Percentiles rank a stretch among this genome's conserved stretches.
phyloP scores from a whole-genome alignment of 1,140 invertebrate genomes.

The Anadara kagoshimensis region DNA sequence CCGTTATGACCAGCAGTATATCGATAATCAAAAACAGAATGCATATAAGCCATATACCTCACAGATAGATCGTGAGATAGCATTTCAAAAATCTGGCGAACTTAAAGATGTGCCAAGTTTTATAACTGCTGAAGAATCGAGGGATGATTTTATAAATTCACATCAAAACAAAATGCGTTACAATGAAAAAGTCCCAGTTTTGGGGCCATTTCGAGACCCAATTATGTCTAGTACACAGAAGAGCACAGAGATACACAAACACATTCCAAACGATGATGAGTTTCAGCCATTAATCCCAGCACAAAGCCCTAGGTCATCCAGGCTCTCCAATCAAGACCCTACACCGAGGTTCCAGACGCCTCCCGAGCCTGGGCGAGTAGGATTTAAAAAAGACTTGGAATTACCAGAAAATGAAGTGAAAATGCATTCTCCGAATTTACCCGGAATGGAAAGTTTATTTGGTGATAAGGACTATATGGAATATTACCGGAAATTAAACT shows the following conservation, averaged over 20 bases:
- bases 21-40: conserved; percentile 6
- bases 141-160: neutral
- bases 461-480: conserved; percentile 35
- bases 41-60: conserved; percentile 37
- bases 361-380: neutral
- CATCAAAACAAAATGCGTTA: neutral
- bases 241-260: conserved; percentile 48
- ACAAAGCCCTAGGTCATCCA: conserved; percentile 37
- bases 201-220: conserved; percentile 37
- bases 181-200: conserved; percentile 5
- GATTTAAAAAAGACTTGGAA: conserved; percentile 30
- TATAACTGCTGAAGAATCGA: conserved; percentile 25
- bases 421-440: conserved; percentile 27
- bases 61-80: conserved; percentile 41
- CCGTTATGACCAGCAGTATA: neutral
- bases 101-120: conserved; percentile 28
- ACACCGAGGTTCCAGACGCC: neutral
- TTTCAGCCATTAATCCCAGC: conserved; percentile 37
- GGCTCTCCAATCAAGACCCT: neutral
- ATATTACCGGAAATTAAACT: conserved; percentile 42
- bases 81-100: conserved; percentile 25
- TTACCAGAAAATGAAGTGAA: conserved; percentile 19
- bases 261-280: conserved; percentile 25
- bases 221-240: conserved; percentile 62
- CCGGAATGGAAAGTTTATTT: conserved; percentile 7